Conservation (phyloP, 2,113 vertebrate species). For the Ageneiosus marmoratus region DNA sequence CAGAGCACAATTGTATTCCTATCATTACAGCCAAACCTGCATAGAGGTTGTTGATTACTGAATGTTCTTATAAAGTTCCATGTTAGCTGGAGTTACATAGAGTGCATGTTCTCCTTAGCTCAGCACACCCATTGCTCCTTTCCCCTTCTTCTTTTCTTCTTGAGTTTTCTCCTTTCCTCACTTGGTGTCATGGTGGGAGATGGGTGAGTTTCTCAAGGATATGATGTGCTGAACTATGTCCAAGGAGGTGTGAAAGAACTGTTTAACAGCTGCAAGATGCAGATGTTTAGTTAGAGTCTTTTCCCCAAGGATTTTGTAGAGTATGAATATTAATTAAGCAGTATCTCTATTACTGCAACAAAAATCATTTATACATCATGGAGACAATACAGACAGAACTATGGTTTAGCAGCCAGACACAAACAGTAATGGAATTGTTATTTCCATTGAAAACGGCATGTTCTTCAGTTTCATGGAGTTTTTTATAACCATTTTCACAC, state of each 20-base stretch:
- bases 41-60: background rate
- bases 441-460: too few relatives aligned
- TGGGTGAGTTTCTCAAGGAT: background rate
- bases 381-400: background rate
- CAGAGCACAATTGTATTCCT: background rate
- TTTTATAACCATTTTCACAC: too few relatives aligned
- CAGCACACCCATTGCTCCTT: background rate
- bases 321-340: background rate
- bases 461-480: too few relatives aligned
- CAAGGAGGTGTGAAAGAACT: constrained; percentile 13
- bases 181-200: background rate
- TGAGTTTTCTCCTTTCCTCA: background rate
- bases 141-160: background rate
- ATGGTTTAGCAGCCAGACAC: background rate
- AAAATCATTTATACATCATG: background rate
- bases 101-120: background rate
- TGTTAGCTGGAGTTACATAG: background rate
- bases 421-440: background rate
- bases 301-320: background rate
- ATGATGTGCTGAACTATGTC: constrained; percentile 29
- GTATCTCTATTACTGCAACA: background rate
- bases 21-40: background rate
- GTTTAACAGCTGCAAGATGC: background rate
- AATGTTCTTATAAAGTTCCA: background rate
- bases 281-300: background rate